Percentiles rank a stretch among this genome's conserved stretches.
These are phyloP conservation scores for Pampus argenteus DNA, from an alignment of 2,797 vertebrate genomes.

Conservation along the genomic window DNA sequence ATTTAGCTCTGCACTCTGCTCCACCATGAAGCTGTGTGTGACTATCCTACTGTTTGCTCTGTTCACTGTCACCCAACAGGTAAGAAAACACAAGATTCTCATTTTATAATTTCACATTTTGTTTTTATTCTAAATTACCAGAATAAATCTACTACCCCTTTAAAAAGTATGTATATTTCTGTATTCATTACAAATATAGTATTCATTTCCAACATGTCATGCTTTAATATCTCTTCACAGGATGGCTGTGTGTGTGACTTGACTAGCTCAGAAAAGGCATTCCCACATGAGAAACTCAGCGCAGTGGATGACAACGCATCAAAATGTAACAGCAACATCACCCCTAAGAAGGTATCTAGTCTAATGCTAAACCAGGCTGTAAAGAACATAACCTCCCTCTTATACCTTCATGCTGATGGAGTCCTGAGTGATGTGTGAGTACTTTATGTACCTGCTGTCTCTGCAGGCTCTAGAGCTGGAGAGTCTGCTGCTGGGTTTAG, in stretches of 20 bases:
- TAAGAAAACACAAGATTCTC: slow-evolving; percentile 35
- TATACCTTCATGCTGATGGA: neutral
- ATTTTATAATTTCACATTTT: too few relatives aligned
- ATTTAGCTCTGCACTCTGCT: neutral
- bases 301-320: slow-evolving; percentile 23
- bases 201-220: neutral
- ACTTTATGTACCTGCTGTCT: neutral
- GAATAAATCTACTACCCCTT: neutral
- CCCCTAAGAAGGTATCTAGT: slow-evolving; percentile 62
- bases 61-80: slow-evolving; percentile 59
- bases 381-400: neutral
- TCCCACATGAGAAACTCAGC: slow-evolving; percentile 71
- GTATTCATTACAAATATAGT: too few relatives aligned
- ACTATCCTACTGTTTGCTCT: slow-evolving; percentile 52
- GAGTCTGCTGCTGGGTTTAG: slow-evolving; percentile 72
- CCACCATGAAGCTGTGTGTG: slow-evolving; percentile 53
- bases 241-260: slow-evolving; percentile 76
- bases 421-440: neutral
- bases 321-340: slow-evolving; percentile 65
- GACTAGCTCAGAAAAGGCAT: slow-evolving; percentile 46
- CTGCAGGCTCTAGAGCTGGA: slow-evolving; percentile 66
- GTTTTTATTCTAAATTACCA: neutral
- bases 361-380: neutral
- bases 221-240: neutral
- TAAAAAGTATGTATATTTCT: neutral